Conservation (phyloP, 2,888 invertebrate genomes). For the Philereme vetulata region DNA sequence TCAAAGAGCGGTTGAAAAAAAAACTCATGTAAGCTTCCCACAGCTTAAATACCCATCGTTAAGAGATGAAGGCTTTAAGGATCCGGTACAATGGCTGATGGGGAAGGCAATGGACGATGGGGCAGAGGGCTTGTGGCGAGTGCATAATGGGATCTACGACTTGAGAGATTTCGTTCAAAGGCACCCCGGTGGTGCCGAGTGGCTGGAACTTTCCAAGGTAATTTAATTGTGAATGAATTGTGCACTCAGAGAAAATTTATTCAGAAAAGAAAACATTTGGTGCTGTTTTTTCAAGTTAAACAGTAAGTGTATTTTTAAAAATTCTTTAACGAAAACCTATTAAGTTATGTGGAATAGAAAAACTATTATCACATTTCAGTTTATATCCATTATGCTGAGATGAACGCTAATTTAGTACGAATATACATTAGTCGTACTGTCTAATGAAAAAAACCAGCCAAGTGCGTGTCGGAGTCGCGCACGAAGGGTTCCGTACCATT, state of each 20-base stretch:
- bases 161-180: constrained; percentile 89
- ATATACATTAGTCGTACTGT: no score
- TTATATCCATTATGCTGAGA: no score
- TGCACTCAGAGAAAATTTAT: constrained; percentile 10
- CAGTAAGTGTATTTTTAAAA: no score
- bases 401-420: no score
- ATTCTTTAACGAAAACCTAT: no score
- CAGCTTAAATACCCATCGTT: constrained; percentile 78
- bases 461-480: no score
- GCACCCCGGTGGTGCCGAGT: constrained; percentile 94
- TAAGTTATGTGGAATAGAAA: no score
- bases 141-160: constrained; percentile 92
- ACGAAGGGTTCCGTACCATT: no score
- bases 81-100: constrained; percentile 83
- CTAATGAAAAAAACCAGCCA: no score
- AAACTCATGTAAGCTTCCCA: constrained; percentile 71
- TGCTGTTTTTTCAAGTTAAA: not conserved
- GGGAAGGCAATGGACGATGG: constrained; percentile 87
- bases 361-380: no score
- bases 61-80: constrained; percentile 63
- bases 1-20: constrained; percentile 56
- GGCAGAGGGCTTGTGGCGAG: constrained; percentile 90
- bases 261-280: not conserved
- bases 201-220: constrained; percentile 88
- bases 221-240: constrained; percentile 18